Conservation (phyloP, 2,888 invertebrate genomes). For the Actias luna region DNA sequence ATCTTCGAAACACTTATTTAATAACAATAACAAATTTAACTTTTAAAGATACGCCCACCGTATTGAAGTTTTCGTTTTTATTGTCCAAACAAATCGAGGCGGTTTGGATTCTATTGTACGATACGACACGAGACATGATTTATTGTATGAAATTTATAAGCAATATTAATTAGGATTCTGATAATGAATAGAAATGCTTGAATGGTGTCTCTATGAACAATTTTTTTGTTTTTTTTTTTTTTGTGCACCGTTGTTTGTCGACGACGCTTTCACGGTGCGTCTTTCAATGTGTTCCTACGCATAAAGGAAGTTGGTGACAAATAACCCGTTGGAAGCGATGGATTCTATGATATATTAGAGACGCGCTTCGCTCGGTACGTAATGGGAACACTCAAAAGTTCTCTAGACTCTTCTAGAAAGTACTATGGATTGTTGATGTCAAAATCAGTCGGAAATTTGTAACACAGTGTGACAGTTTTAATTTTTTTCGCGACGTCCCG, state of each 20-base stretch:
- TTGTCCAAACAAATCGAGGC: constrained; percentile 9
- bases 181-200: constrained; percentile 9
- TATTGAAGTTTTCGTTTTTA: constrained; percentile 8
- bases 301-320: constrained; percentile 7
- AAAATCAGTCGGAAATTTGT: no score
- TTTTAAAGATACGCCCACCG: constrained; percentile 10
- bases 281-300: constrained; percentile 1
- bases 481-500: no score
- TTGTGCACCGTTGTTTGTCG: neutral
- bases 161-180: constrained; percentile 16
- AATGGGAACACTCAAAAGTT: no score
- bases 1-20: neutral
- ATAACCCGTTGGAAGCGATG: neutral
- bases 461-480: no score
- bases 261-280: constrained; percentile 1
- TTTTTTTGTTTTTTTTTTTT: neutral
- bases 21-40: constrained; percentile 6
- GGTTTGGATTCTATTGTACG: constrained; percentile 2
- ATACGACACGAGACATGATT: constrained; percentile 11
- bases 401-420: no score
- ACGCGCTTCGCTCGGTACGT: no score
- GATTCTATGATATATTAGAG: neutral
- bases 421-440: no score
- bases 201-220: constrained; percentile 4
- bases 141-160: constrained; percentile 18